Conservation (phyloP, 1,140 invertebrate species). For the Drosophila micromelanica region DNA sequence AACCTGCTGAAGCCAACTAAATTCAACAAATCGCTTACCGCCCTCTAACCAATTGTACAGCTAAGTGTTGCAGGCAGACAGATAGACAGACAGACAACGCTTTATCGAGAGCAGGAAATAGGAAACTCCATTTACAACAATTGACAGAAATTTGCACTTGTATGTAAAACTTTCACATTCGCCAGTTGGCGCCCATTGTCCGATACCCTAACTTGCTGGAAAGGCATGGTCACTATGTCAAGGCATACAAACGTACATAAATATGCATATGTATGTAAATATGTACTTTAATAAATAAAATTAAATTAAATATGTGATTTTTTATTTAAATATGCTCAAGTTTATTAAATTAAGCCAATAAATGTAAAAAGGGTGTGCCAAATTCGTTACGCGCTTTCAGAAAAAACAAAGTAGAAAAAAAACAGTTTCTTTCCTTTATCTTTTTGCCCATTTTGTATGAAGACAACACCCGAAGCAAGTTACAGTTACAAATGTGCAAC, state of each 20-base stretch:
- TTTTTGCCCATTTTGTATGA: slow-evolving; percentile 22
- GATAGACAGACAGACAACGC: not conserved
- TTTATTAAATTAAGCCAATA: slow-evolving; percentile 30
- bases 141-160: slow-evolving; percentile 78
- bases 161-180: slow-evolving; percentile 63
- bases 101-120: slow-evolving; percentile 56
- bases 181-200: slow-evolving; percentile 6
- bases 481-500: slow-evolving; percentile 79
- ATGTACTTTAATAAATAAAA: not conserved
- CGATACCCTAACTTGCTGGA: not conserved
- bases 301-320: not conserved
- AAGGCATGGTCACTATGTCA: not conserved
- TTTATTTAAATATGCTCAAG: not conserved
- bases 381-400: slow-evolving; percentile 27
- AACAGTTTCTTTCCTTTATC: slow-evolving; percentile 29
- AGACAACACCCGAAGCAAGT: slow-evolving; percentile 36
- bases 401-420: slow-evolving; percentile 4
- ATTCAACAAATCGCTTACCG: slow-evolving; percentile 38
- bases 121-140: slow-evolving; percentile 73
- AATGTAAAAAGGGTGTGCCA: slow-evolving; percentile 33
- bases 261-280: too few species aligned
- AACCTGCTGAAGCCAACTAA: slow-evolving; percentile 27
- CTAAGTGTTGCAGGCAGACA: slow-evolving; percentile 48
- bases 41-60: slow-evolving; percentile 33
- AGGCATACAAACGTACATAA: too few species aligned